Evolutionary conservation across 2,797 vertebrate species (phyloP).

Genomic region (Gallinago nigripennis): DNA sequence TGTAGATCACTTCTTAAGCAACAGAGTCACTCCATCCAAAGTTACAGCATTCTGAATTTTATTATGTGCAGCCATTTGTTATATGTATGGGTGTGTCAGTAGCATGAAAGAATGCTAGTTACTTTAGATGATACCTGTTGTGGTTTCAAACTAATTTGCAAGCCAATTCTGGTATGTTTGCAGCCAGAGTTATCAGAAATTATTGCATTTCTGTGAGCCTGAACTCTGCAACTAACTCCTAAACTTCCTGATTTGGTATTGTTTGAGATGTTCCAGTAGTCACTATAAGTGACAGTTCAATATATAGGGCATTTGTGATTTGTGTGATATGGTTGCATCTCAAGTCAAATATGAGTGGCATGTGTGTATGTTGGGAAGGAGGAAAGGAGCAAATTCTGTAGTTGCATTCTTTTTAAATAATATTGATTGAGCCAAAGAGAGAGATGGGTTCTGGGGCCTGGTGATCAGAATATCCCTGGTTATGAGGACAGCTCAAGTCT

Average conservation of each 20-base stretch:
- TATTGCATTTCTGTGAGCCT: neutral
- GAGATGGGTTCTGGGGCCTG: neutral
- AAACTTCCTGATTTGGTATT: neutral
- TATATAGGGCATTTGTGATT: neutral
- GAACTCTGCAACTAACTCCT: neutral
- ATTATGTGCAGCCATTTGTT: neutral
- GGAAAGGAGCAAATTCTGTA: neutral
- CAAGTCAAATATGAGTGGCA: neutral
- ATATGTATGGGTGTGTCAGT: neutral
- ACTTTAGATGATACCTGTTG: neutral
- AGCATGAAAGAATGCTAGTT: neutral
- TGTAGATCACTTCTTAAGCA: neutral
- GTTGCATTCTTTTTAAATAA: neutral
- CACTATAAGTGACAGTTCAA: neutral
- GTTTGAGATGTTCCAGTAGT: neutral
- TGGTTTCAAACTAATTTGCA: neutral
- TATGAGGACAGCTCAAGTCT: neutral
- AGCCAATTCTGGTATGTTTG: neutral
- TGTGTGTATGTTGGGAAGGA: neutral
- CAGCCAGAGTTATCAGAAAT: neutral
- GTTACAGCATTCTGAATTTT: neutral
- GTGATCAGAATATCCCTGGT: neutral
- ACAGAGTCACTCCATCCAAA: neutral
- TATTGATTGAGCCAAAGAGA: neutral
- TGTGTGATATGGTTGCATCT: neutral